Base-by-base conservation (phyloP, 2,888 invertebrate genomes). In the Drosophila meridiana region DNA sequence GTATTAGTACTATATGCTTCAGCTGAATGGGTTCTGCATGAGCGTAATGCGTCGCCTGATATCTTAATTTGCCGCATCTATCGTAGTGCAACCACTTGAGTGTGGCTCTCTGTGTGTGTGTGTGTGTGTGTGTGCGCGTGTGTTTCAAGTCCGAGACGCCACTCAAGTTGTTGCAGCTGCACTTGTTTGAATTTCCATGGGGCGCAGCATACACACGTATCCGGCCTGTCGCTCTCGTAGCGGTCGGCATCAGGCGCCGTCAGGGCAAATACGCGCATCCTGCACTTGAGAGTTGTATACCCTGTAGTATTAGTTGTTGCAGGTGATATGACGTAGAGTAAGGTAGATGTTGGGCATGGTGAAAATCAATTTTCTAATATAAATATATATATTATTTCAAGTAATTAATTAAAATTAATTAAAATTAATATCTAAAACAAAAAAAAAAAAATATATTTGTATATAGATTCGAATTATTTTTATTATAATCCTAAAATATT, bases 51-150 rank as follows among this genome's bases (percentile, higher is more conserved):
- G 90, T 78, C 64, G 89, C 80, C 80, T 85, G 90, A 88, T 88
- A 88, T 90, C 88, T 88, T 90, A 89, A 88, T 88, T 90, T 87
- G 78, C 79, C 80, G 87, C 72, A 60, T 73, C 86, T 87, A 89
- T 83, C 80, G 70, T 50, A 52, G 73, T 40, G 47, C 53, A 52
- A 26, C 50, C 90, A 78, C 83, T 75, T 73, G 74, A 86, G 72
- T 64, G 64, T 55, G 38, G 13, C 26, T 4, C 34, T 26, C 3
- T 55, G 0, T 38, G 4, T 26, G 34, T 52, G 14, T 38, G 14
- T 40, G 30, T 40, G 38, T 9, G 55, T 42, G 40, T 28, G 38
- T 40, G 30, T 40, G 38, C 5, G 55, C 30, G 40, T 28, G 38
- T 38, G 38, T 8, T 45, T 38, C 52, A 34, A 47, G 55, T 58